Conservation (phyloP, 1,140 invertebrate species). For the Camponotus floridanus region DNA sequence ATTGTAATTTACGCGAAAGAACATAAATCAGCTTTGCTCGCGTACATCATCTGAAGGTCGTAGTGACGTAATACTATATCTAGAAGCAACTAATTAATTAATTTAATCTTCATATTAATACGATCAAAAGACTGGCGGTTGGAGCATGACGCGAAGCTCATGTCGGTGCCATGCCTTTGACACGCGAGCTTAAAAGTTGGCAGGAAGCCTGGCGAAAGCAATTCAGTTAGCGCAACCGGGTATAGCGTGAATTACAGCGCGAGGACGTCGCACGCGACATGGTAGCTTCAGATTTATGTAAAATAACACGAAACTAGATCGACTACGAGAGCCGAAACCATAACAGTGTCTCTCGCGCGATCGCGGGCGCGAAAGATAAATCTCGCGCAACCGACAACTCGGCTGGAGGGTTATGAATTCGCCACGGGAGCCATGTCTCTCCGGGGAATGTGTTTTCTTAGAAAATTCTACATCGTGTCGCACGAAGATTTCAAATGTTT, state of each 20-base stretch:
- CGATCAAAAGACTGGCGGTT: constrained; percentile 19
- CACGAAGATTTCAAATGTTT: constrained; percentile 37
- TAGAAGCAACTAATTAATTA: constrained; percentile 42
- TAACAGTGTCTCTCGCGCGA: constrained; percentile 70
- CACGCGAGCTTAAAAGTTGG: constrained; percentile 60
- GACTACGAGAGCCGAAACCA: constrained; percentile 57
- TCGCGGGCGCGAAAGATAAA: constrained; percentile 50
- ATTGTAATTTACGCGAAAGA: background rate
- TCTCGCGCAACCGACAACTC: constrained; percentile 55
- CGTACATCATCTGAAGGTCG: background rate
- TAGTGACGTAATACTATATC: background rate
- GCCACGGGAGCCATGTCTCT: constrained; percentile 45
- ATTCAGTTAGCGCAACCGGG: constrained; percentile 15
- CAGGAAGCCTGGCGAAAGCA: constrained; percentile 53
- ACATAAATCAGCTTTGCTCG: constrained; percentile 13
- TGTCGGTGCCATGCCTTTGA: constrained; percentile 40
- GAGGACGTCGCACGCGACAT: constrained; percentile 52
- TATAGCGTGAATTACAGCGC: constrained; percentile 39
- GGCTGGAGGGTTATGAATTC: constrained; percentile 63
- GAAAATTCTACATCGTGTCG: constrained; percentile 45
- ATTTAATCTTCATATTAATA: constrained; percentile 31
- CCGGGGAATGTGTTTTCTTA: constrained; percentile 58
- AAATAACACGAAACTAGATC: constrained; percentile 62
- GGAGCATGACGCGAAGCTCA: constrained; percentile 11
- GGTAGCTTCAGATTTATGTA: constrained; percentile 69